These are phyloP conservation scores for Synchiropus splendidus DNA, from an alignment of 2,113 vertebrate genomes.

Conservation along the genomic window DNA sequence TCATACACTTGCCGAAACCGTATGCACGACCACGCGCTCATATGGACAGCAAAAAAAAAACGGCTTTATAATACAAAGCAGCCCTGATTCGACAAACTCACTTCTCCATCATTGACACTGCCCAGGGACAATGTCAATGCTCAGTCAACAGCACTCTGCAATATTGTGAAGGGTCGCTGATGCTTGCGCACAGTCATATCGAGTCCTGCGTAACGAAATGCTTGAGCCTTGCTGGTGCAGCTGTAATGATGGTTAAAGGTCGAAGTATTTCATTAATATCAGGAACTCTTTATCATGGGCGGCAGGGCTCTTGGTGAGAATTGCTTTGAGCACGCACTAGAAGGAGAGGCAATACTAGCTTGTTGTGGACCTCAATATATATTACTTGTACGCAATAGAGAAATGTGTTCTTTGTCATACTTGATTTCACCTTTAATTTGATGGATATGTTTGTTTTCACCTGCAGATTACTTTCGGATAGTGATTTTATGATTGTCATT, in stretches of 20 bases:
- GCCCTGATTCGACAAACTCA: conserved; percentile 4
- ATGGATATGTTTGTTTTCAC: too few relatives aligned
- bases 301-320: conserved; percentile 15
- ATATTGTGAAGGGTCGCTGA: conserved; percentile 13
- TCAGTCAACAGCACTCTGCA: conserved; percentile 29
- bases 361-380: too few relatives aligned
- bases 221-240: conserved; percentile 16
- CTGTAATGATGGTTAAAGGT: conserved; percentile 44
- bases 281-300: conserved; percentile 17
- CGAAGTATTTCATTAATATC: conserved; percentile 36
- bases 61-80: conserved; percentile 19
- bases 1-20: not conserved
- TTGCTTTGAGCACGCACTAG: conserved; percentile 11
- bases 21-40: conserved; percentile 1
- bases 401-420: too few relatives aligned
- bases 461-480: too few relatives aligned
- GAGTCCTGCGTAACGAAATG: conserved; percentile 10
- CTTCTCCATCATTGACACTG: conserved; percentile 15
- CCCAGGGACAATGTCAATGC: conserved; percentile 12
- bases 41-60: conserved; percentile 3
- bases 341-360: conserved; percentile 1
- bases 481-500: too few relatives aligned
- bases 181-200: conserved; percentile 9
- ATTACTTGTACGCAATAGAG: too few relatives aligned
- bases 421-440: too few relatives aligned